Conservation (phyloP, 1,140 invertebrate species). For the Panagrolaimus sp. region DNA sequence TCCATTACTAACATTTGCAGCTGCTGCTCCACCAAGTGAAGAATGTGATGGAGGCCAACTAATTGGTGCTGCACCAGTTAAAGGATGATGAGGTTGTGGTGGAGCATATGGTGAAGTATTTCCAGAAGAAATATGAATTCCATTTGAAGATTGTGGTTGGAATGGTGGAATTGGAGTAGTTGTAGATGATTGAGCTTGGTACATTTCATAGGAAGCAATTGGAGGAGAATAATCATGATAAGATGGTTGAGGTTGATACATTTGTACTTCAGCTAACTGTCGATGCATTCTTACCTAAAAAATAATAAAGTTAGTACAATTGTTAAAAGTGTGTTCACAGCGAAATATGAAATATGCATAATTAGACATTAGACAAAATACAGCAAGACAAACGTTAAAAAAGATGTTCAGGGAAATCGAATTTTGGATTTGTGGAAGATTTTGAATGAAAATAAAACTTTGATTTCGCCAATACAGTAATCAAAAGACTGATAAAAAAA, state of each 20-base stretch:
- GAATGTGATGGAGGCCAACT: background rate
- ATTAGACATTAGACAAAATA: background rate
- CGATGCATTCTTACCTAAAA: conserved; percentile 11
- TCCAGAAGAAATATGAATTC: background rate
- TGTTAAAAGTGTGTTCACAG: no score
- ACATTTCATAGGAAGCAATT: background rate
- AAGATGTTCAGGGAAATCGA: no score
- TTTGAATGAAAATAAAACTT: background rate
- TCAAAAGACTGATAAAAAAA: conserved; percentile 13
- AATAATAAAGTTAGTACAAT: background rate
- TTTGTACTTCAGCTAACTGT: background rate
- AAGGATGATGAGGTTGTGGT: conserved; percentile 5
- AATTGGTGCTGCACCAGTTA: background rate
- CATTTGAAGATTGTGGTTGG: background rate
- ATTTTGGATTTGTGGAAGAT: background rate
- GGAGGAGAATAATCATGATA: conserved; percentile 17
- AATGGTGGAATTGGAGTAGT: background rate
- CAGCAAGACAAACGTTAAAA: background rate
- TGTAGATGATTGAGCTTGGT: background rate
- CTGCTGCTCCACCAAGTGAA: background rate
- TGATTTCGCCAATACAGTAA: background rate
- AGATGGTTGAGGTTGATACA: background rate
- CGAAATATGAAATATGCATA: background rate
- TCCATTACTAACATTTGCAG: background rate
- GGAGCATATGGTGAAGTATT: background rate